These are phyloP conservation scores for Ormyrus pomaceus DNA, from an alignment of 2,888 invertebrate genomes.

Conservation along the genomic window DNA sequence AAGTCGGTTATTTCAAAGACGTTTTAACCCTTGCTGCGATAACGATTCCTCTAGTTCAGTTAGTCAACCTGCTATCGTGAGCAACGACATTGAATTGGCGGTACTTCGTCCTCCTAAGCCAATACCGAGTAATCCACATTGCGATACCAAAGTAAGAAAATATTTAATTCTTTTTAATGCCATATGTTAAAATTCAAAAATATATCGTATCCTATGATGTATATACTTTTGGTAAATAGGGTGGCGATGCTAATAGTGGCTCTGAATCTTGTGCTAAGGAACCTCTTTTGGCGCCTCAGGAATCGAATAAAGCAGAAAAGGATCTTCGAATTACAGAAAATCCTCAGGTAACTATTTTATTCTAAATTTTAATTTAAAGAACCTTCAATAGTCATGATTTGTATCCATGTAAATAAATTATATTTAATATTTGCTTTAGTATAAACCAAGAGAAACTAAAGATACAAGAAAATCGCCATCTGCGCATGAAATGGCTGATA, in stretches of 20 bases:
- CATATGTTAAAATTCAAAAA: too few relatives aligned
- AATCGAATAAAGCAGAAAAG: slow-evolving; percentile 73
- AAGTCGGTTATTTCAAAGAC: slow-evolving; percentile 64
- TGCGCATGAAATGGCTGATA: slow-evolving; percentile 58
- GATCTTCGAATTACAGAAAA: slow-evolving; percentile 82
- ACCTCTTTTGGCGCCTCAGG: slow-evolving; percentile 72
- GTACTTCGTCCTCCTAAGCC: slow-evolving; percentile 73
- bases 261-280: slow-evolving; percentile 76
- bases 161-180: not conserved
- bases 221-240: slow-evolving; percentile 11
- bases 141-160: slow-evolving; percentile 79
- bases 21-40: slow-evolving; percentile 70
- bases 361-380: not conserved
- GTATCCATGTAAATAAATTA: not conserved
- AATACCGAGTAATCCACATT: slow-evolving; percentile 71
- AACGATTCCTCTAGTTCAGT: slow-evolving; percentile 68
- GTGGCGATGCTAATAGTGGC: slow-evolving; percentile 44
- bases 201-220: not conserved
- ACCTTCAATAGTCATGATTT: too few relatives aligned
- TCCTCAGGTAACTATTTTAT: slow-evolving; percentile 77
- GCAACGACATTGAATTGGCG: slow-evolving; percentile 71
- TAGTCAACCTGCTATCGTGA: slow-evolving; percentile 67
- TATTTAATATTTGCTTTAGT: slow-evolving; percentile 57
- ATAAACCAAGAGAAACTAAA: slow-evolving; percentile 64
- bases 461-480: slow-evolving; percentile 57